A percentile compares a stretch with the other conserved stretches of the same genome.
These are phyloP conservation scores for Dipodomys ordii DNA, from an alignment of 2,113 vertebrate genomes.

Conservation along the genomic window DNA sequence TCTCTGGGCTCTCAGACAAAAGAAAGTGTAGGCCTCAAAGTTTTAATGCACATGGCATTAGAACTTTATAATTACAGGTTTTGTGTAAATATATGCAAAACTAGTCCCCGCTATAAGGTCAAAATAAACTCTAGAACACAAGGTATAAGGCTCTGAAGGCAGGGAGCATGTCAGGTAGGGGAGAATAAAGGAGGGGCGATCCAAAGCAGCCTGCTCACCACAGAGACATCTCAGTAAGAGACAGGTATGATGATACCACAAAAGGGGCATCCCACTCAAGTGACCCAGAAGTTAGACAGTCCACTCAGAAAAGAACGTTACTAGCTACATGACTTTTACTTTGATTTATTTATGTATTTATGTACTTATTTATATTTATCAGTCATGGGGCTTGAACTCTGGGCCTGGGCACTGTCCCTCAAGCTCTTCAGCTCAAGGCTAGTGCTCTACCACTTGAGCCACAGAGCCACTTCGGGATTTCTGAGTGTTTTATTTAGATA, in stretches of 20 bases:
- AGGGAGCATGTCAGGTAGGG: fast-evolving
- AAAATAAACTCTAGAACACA: neutral
- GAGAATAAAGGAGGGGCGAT: fast-evolving
- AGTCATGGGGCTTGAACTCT: too few species aligned
- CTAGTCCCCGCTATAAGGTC: neutral
- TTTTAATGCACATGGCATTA: neutral
- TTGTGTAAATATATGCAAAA: fast-evolving
- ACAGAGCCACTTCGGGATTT: too few species aligned
- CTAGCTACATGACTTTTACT: neutral
- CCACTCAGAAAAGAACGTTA: neutral
- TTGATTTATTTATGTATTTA: too few species aligned
- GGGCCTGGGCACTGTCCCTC: too few species aligned
- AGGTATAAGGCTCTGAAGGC: fast-evolving
- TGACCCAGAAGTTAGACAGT: neutral
- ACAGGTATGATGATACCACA: neutral
- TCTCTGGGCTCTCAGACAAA: neutral
- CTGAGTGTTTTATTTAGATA: too few species aligned
- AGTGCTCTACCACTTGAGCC: too few species aligned
- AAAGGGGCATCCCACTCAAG: neutral
- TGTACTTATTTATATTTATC: too few species aligned
- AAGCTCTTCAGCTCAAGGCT: too few species aligned
- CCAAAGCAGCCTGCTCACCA: fast-evolving
- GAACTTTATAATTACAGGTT: neutral
- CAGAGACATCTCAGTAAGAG: neutral
- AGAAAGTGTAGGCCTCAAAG: neutral